Conservation (phyloP, 2,797 vertebrate genomes). For the Danio albolineatus region DNA sequence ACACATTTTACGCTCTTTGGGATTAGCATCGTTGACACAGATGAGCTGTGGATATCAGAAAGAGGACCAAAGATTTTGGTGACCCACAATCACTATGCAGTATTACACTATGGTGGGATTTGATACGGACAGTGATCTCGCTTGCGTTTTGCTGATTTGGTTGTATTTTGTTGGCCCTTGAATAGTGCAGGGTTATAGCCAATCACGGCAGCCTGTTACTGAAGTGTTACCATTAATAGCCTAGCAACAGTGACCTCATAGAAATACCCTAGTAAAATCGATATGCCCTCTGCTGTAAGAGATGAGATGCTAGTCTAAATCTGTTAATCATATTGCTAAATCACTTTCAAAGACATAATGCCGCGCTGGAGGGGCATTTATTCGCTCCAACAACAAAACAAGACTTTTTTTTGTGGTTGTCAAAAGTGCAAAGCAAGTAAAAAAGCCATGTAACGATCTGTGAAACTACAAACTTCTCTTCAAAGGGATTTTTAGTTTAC, state of each 20-base stretch:
- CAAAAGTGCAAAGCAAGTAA: neutral
- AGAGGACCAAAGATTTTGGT: constrained; percentile 40
- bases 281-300: constrained; percentile 40
- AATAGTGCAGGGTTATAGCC: constrained; percentile 22
- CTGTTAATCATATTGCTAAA: constrained; percentile 23
- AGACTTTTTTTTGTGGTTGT: constrained; percentile 3
- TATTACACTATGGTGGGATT: constrained; percentile 4
- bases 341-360: constrained; percentile 5
- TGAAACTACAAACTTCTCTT: neutral
- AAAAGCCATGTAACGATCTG: neutral
- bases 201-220: constrained; percentile 22
- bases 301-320: constrained; percentile 42
- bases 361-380: neutral
- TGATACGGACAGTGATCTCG: constrained; percentile 12
- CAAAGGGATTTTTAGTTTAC: neutral
- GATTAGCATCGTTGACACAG: constrained; percentile 84
- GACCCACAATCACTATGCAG: neutral
- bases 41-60: constrained; percentile 77
- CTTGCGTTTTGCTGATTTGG: constrained; percentile 21
- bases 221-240: constrained; percentile 51
- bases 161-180: constrained; percentile 13
- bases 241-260: constrained; percentile 52
- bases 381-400: neutral
- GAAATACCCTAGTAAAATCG: constrained; percentile 46
- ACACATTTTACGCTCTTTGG: constrained; percentile 79